Conservation (phyloP, 2,888 invertebrate species). For the Zonitis immaculata region DNA sequence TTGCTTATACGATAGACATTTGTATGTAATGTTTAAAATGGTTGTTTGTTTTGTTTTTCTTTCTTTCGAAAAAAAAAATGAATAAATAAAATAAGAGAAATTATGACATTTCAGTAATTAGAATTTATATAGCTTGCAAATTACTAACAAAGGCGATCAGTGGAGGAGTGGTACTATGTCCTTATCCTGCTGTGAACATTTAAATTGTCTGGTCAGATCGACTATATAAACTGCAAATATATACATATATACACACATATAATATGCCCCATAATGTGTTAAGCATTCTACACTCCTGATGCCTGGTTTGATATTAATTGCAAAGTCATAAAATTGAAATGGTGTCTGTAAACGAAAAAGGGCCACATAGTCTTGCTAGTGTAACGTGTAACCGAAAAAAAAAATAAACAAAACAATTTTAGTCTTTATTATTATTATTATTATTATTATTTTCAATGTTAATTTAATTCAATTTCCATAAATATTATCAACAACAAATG, state of each 20-base stretch:
- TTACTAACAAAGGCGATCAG: slow-evolving; percentile 22
- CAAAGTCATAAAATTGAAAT: slow-evolving; percentile 19
- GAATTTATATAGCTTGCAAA: slow-evolving; percentile 28
- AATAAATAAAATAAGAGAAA: slow-evolving; percentile 14
- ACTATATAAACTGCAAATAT: no score
- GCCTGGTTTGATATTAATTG: slow-evolving; percentile 22
- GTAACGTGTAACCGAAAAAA: slow-evolving; percentile 6
- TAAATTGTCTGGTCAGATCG: slow-evolving; percentile 16
- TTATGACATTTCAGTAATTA: slow-evolving; percentile 30
- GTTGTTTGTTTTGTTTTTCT: no score
- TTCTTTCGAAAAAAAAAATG: slow-evolving; percentile 1
- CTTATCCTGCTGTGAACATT: slow-evolving; percentile 3
- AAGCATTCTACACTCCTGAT: slow-evolving; percentile 23
- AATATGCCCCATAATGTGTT: slow-evolving; percentile 21
- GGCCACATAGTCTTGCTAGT: slow-evolving; percentile 3
- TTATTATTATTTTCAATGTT: no score
- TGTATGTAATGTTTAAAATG: background rate
- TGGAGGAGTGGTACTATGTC: background rate
- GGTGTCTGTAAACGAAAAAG: slow-evolving; percentile 16
- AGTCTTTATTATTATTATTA: no score
- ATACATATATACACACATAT: no score
- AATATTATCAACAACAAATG: background rate
- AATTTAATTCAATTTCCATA: background rate
- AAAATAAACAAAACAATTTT: background rate
- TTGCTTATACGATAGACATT: slow-evolving; percentile 20